These are phyloP conservation scores for Mimas tiliae DNA, from an alignment of 2,888 invertebrate species.

Conservation along the genomic window DNA sequence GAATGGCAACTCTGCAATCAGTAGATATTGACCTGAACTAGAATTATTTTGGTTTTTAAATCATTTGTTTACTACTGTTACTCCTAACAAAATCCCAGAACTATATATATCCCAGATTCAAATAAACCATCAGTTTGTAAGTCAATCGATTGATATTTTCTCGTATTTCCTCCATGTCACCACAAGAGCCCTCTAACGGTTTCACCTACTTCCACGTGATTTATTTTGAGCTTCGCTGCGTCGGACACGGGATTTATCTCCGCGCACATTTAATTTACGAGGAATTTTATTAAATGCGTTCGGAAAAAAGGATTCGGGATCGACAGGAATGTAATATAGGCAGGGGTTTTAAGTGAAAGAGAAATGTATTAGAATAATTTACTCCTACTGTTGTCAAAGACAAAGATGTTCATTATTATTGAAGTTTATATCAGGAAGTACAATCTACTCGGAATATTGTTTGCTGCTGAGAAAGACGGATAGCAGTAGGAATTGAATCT, in stretches of 20 bases:
- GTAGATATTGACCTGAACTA: no score
- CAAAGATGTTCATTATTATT: neutral
- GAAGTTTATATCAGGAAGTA: no score
- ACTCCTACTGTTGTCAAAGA: neutral
- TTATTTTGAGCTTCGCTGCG: constrained; percentile 15
- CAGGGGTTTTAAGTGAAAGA: constrained; percentile 1
- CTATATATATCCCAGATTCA: no score
- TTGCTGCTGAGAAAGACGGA: no score
- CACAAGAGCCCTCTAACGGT: constrained; percentile 15
- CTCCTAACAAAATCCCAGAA: no score
- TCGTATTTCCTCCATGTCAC: neutral
- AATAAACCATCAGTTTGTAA: neutral
- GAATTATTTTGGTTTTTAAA: no score
- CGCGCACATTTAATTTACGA: constrained; percentile 14
- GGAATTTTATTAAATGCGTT: constrained; percentile 19
- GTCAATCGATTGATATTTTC: neutral
- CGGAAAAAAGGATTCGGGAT: constrained; percentile 13
- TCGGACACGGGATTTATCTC: constrained; percentile 19
- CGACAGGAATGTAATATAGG: constrained; percentile 7
- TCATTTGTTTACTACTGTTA: no score
- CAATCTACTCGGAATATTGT: no score
- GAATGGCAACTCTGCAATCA: no score
- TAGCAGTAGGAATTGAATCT: no score
- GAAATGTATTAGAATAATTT: neutral
- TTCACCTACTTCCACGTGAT: constrained; percentile 22